Evolutionary conservation across 1,140 invertebrate species (phyloP).

Genomic region (Chionoecetes opilio): DNA sequence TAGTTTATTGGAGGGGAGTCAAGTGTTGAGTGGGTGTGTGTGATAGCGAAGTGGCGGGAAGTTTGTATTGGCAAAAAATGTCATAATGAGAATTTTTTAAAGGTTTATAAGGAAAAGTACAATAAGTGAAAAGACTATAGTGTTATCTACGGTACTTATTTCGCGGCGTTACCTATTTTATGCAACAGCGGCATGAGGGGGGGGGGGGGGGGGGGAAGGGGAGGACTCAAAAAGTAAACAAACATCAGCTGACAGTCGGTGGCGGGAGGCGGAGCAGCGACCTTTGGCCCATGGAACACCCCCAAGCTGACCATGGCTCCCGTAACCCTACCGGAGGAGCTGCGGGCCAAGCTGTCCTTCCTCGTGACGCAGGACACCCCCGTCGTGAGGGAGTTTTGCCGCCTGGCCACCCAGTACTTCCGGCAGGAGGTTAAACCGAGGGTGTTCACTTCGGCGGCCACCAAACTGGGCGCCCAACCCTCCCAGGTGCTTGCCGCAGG

Average conservation of each 20-base stretch:
- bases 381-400: constrained; percentile 61
- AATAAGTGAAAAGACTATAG: too few relatives aligned
- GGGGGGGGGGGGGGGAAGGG: too few relatives aligned
- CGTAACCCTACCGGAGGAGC: constrained; percentile 45
- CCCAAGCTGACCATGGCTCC: background rate
- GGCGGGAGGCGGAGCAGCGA: background rate
- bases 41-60: too few relatives aligned
- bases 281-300: background rate
- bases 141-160: too few relatives aligned
- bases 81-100: too few relatives aligned
- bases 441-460: constrained; percentile 56
- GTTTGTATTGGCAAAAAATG: too few relatives aligned
- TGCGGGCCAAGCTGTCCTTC: constrained; percentile 5
- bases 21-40: too few relatives aligned
- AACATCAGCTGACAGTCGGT: constrained; percentile 62
- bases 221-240: constrained; percentile 42
- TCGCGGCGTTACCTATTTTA: too few relatives aligned
- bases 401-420: constrained; percentile 43
- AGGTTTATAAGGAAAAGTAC: too few relatives aligned
- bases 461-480: constrained; percentile 58
- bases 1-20: too few relatives aligned
- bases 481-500: constrained; percentile 48
- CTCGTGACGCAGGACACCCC: constrained; percentile 48
- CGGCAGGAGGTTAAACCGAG: constrained; percentile 58
- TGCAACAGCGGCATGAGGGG: too few relatives aligned